A percentile compares a stretch with the other conserved stretches of the same genome.
phyloP scores from a whole-genome alignment of 2,888 invertebrate species.

The Cephus runcator region DNA sequence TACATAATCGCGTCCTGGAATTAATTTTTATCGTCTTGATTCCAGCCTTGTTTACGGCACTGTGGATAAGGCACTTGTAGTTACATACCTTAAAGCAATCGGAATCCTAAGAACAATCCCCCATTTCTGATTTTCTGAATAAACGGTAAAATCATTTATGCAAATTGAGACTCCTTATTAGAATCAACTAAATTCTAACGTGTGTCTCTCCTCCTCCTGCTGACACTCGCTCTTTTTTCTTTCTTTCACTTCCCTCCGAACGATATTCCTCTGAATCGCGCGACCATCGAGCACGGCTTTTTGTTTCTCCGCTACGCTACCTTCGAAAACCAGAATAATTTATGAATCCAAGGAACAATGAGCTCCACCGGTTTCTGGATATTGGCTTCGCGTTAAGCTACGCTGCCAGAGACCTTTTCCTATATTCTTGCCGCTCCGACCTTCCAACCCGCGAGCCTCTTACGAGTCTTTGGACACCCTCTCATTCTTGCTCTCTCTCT shows the following conservation, averaged over 20 bases:
- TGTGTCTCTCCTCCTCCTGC: too few relatives aligned
- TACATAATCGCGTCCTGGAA: constrained; percentile 11
- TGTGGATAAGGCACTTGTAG: too few relatives aligned
- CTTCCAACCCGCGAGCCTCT: too few relatives aligned
- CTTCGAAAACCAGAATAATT: constrained; percentile 26
- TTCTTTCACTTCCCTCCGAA: not conserved
- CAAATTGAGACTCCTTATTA: too few relatives aligned
- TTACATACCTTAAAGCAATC: too few relatives aligned
- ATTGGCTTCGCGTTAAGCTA: constrained; percentile 15
- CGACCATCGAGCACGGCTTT: not conserved
- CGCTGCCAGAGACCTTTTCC: not conserved
- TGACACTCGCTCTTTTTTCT: not conserved
- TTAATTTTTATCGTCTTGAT: constrained; percentile 36
- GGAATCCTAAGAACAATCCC: too few relatives aligned
- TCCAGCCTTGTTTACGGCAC: not conserved
- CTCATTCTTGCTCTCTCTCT: too few relatives aligned
- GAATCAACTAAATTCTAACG: too few relatives aligned
- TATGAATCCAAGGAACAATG: constrained; percentile 26
- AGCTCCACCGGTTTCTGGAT: constrained; percentile 17
- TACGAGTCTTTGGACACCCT: too few relatives aligned
- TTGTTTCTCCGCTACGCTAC: not conserved
- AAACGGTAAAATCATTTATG: too few relatives aligned
- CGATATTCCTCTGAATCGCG: not conserved
- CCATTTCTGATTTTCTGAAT: too few relatives aligned
- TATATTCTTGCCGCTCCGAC: too few relatives aligned